Base-by-base conservation (phyloP, 2,888 invertebrate genomes). In the Anthophora plumipes region DNA sequence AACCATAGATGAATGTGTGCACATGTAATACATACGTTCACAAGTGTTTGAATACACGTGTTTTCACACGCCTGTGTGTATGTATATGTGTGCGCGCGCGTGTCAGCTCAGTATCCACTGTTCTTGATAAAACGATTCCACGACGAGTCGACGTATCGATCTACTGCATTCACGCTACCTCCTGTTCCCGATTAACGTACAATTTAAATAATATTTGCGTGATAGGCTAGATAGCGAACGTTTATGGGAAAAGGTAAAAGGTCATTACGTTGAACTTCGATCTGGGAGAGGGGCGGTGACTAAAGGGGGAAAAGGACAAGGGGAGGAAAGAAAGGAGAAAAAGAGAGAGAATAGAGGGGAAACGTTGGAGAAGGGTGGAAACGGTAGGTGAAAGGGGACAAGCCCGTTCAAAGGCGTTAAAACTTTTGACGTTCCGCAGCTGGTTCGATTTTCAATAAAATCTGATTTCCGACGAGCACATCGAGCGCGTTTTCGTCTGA, bases 391-490 rank as follows among this genome's bases (percentile, higher is more conserved):
- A 54, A 69, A n/a, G 60, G 41, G 43, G 52, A 43, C 11, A 17
- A 50, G 9, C 17, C n/a, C 22, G 48, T 17, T 73, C 80, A 76
- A 85, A 82, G 77, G 78, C 76, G 72, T 83, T 82, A 70, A 82
- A 83, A 87, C 77, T 86, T 78, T 81, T 79, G 75, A 76, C 82
- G 70, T 72, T 46, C 61, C 50, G 39, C 66, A 43, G 67, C 48
- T 48, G 60, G 50, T 79, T 77, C 82, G 79, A 81, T 84, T 85
- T 81, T 85, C 84, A 84, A 88, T 87, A 77, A 86, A 87, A 84
- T 75, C 64, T 66, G 76, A 85, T 88, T 74, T 67, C 66, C 75
- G 69, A 50, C 50, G 50, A 59, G 60, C 50, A 43, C 60, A 25
- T 59, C 31, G 52, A 57, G 61, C 82, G 61, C 77, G 75, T 77